A percentile compares a stretch with the other conserved stretches of the same genome.
phyloP scores from a whole-genome alignment of 2,888 invertebrate genomes.

The Spatulosminthurus flaviceps region DNA sequence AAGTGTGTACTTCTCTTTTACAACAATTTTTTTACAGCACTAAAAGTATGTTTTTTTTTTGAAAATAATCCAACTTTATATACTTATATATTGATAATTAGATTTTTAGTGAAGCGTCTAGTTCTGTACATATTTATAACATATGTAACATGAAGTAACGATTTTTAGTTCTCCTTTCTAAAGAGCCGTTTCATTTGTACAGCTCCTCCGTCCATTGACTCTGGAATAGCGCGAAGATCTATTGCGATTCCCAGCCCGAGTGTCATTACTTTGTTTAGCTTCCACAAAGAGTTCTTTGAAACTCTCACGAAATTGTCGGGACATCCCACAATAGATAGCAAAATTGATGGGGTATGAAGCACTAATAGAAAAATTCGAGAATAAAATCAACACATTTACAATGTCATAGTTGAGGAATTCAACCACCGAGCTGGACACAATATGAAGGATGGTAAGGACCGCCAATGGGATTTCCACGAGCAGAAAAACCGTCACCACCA shows the following conservation, averaged over 20 bases:
- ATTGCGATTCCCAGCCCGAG: slow-evolving; percentile 65
- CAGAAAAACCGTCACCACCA: slow-evolving; percentile 84
- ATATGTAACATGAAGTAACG: too few species aligned
- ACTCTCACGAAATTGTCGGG: slow-evolving; percentile 90
- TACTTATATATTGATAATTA: too few species aligned
- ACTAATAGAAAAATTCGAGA: slow-evolving; percentile 88
- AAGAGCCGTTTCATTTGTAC: slow-evolving; percentile 84
- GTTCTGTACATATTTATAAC: too few species aligned
- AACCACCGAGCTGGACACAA: slow-evolving; percentile 78
- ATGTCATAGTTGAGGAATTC: slow-evolving; percentile 80
- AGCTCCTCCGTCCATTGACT: slow-evolving; percentile 79
- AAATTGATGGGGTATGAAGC: slow-evolving; percentile 89
- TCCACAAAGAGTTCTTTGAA: slow-evolving; percentile 83
- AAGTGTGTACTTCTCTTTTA: too few species aligned
- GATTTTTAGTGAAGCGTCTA: too few species aligned
- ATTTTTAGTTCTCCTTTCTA: too few species aligned
- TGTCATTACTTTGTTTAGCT: slow-evolving; percentile 31
- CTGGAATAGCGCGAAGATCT: slow-evolving; percentile 79
- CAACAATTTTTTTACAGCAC: too few species aligned
- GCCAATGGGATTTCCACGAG: slow-evolving; percentile 85
- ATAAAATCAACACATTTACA: slow-evolving; percentile 79
- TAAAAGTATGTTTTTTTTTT: too few species aligned
- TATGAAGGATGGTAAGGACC: slow-evolving; percentile 82
- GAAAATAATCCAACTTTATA: too few species aligned
- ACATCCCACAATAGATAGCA: slow-evolving; percentile 92